Conservation (phyloP, 2,113 vertebrate genomes). For the Grus americana region DNA sequence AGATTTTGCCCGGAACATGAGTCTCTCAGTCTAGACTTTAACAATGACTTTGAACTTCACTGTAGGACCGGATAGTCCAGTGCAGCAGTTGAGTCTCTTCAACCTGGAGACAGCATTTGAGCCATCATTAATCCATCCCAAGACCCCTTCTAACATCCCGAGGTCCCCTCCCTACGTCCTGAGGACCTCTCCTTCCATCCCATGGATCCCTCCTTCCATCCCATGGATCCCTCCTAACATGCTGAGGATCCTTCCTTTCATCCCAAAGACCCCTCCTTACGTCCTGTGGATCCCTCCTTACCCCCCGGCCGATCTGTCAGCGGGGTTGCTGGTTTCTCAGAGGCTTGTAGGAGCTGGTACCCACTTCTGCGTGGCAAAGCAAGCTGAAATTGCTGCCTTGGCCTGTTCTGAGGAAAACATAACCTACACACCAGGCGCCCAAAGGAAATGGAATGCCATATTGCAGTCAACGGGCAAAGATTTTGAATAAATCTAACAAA, state of each 20-base stretch:
- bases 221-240: too few species aligned
- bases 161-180: too few species aligned
- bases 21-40: neutral
- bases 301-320: too few species aligned
- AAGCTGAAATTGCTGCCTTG: neutral
- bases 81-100: neutral
- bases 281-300: too few species aligned
- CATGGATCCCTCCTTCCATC: too few species aligned
- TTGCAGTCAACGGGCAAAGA: neutral
- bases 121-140: accelerated
- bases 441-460: neutral
- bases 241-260: too few species aligned
- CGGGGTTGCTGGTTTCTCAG: neutral
- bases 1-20: neutral
- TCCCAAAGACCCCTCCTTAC: too few species aligned
- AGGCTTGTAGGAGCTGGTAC: neutral
- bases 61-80: too few species aligned
- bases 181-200: too few species aligned
- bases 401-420: neutral
- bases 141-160: neutral
- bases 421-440: too few species aligned
- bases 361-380: neutral
- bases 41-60: neutral
- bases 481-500: neutral
- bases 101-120: neutral